A percentile compares a stretch with the other conserved stretches of the same genome.
Evolutionary conservation across 2,113 vertebrate genomes (phyloP).

Genomic region (Picathartes gymnocephalus): DNA sequence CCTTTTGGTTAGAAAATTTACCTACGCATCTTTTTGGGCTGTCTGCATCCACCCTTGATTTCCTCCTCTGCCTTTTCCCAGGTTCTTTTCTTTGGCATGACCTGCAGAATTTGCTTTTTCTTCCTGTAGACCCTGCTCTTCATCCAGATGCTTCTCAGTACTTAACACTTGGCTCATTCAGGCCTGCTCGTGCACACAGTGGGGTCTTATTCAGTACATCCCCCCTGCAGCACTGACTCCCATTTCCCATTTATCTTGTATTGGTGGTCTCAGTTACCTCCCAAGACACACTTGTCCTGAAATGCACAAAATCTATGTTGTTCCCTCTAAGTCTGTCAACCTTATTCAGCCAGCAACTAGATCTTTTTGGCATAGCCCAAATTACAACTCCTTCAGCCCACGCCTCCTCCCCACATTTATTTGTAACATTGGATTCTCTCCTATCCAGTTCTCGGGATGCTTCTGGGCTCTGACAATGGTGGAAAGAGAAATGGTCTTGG

Average conservation of each 20-base stretch:
- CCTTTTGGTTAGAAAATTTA: neutral
- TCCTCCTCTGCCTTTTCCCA: neutral
- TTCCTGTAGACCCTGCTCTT: neutral
- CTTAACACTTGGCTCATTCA: accelerated
- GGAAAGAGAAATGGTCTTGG: neutral
- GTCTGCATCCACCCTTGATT: neutral
- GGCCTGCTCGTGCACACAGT: neutral
- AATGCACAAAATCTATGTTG: neutral
- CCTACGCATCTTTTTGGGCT: neutral
- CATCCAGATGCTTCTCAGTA: neutral
- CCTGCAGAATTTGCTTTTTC: neutral
- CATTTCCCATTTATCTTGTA: neutral
- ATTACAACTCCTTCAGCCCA: neutral
- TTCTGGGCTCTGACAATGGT: neutral
- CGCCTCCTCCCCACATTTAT: neutral
- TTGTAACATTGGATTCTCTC: neutral
- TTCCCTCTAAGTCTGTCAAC: neutral
- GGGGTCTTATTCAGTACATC: neutral
- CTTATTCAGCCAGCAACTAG: neutral
- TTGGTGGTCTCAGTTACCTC: neutral
- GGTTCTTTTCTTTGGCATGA: neutral
- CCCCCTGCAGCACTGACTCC: neutral
- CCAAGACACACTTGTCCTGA: neutral
- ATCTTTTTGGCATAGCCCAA: neutral
- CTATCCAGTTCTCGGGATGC: neutral